These are phyloP conservation scores for Heteronetta atricapilla DNA, from an alignment of 2,113 vertebrate species.

Conservation along the genomic window DNA sequence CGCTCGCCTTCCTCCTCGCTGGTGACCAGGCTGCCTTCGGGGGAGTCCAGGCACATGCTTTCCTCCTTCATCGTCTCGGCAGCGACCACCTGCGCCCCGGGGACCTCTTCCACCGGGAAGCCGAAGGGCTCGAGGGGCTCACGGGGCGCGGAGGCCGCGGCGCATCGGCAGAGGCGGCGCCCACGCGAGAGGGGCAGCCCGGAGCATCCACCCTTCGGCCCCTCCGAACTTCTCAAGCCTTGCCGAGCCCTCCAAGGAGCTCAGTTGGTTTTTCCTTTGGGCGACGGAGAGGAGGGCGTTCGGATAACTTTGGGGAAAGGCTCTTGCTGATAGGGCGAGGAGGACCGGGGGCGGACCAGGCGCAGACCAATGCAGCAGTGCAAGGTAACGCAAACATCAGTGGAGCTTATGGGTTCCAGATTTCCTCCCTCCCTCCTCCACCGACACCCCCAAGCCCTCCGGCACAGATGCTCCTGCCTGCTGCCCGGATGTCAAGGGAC, in stretches of 20 bases:
- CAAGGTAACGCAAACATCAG: conserved; percentile 81
- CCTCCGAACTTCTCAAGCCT: neutral
- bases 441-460: conserved; percentile 44
- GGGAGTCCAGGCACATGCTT: conserved; percentile 80
- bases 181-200: neutral
- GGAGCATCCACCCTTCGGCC: neutral
- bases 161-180: neutral
- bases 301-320: conserved; percentile 44
- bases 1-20: conserved; percentile 85
- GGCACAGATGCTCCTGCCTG: conserved; percentile 66
- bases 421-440: conserved; percentile 73
- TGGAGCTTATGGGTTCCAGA: conserved; percentile 91
- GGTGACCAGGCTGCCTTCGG: conserved; percentile 82
- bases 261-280: conserved; percentile 57
- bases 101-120: neutral
- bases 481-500: neutral
- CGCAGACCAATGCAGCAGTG: conserved; percentile 80
- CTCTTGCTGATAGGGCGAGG: conserved; percentile 70
- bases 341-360: conserved; percentile 73
- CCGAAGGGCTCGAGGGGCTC: neutral
- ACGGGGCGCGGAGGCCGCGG: neutral
- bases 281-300: conserved; percentile 61
- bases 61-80: conserved; percentile 82
- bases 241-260: conserved; percentile 50
- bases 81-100: conserved; percentile 7